Conservation (phyloP, 2,888 invertebrate genomes). For the Cephus pulcher region DNA sequence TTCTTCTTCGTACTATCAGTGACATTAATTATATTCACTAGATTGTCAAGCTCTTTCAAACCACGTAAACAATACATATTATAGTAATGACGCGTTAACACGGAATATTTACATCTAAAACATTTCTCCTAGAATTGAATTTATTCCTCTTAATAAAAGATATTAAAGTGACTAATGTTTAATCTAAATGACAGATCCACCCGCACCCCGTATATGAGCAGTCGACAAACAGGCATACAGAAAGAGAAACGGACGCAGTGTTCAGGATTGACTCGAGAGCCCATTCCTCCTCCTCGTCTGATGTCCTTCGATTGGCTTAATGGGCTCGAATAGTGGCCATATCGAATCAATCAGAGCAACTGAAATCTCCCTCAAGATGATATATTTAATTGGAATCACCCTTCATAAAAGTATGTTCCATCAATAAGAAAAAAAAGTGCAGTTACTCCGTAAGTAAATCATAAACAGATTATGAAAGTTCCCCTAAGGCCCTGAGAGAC, state of each 20-base stretch:
- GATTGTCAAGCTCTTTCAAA: not conserved
- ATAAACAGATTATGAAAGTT: constrained; percentile 9
- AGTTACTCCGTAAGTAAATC: constrained; percentile 37
- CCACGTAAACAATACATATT: not conserved
- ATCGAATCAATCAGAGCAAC: constrained; percentile 33
- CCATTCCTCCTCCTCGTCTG: constrained; percentile 37
- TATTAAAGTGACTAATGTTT: not conserved
- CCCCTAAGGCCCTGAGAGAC: not conserved
- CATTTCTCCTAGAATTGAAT: not conserved
- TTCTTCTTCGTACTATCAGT: not conserved
- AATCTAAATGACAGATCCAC: constrained; percentile 21
- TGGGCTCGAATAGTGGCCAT: constrained; percentile 39
- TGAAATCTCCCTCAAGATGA: not conserved
- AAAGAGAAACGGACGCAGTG: constrained; percentile 29
- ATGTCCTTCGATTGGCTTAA: constrained; percentile 42
- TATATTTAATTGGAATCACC: not conserved
- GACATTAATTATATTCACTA: not conserved
- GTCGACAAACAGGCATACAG: constrained; percentile 9
- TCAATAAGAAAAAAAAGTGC: not conserved
- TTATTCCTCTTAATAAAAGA: not conserved
- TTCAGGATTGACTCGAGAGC: constrained; percentile 36
- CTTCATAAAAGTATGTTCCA: not conserved
- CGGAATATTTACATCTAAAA: not conserved
- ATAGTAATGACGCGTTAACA: not conserved
- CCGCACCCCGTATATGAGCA: constrained; percentile 35